These are phyloP conservation scores for Drosophila arizonae DNA, from an alignment of 1,140 invertebrate genomes.

Conservation along the genomic window DNA sequence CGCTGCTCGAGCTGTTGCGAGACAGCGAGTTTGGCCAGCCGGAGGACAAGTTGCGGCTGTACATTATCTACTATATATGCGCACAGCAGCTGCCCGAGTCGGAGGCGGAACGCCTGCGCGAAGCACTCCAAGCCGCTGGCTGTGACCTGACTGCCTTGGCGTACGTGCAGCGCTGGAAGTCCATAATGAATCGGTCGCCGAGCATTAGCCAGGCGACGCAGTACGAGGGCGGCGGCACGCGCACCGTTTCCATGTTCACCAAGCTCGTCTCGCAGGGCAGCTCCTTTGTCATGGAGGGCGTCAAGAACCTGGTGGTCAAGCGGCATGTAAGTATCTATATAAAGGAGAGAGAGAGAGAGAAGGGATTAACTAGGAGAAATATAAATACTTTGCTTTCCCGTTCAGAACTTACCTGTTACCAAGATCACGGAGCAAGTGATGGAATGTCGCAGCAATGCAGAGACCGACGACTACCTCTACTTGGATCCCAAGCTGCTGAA, in stretches of 20 bases:
- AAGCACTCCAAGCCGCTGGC: conserved; percentile 90
- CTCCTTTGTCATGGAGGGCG: conserved; percentile 99
- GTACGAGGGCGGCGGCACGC: conserved; percentile 96
- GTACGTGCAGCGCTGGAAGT: conserved; percentile 95
- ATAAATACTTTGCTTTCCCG: background rate
- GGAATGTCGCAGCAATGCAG: conserved; percentile 90
- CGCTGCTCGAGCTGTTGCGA: conserved; percentile 91
- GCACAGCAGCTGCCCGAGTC: conserved; percentile 89
- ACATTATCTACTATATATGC: conserved; percentile 97
- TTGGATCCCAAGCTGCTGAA: conserved; percentile 96
- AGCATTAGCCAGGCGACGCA: conserved; percentile 85
- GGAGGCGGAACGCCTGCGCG: conserved; percentile 92
- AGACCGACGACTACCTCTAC: conserved; percentile 94
- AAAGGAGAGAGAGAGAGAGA: background rate
- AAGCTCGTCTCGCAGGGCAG: conserved; percentile 98
- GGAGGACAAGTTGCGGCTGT: conserved; percentile 97
- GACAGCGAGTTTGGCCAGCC: conserved; percentile 93
- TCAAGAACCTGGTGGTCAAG: conserved; percentile 99
- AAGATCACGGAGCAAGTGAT: conserved; percentile 96
- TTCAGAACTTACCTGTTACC: conserved; percentile 94
- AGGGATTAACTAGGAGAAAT: background rate
- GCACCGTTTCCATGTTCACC: conserved; percentile 99
- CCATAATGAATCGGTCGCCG: conserved; percentile 73
- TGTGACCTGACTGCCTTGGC: conserved; percentile 92
- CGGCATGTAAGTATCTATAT: conserved; percentile 88